Evolutionary conservation across 2,888 invertebrate species (phyloP).

Genomic region (Pyrocoelia pectoralis): DNA sequence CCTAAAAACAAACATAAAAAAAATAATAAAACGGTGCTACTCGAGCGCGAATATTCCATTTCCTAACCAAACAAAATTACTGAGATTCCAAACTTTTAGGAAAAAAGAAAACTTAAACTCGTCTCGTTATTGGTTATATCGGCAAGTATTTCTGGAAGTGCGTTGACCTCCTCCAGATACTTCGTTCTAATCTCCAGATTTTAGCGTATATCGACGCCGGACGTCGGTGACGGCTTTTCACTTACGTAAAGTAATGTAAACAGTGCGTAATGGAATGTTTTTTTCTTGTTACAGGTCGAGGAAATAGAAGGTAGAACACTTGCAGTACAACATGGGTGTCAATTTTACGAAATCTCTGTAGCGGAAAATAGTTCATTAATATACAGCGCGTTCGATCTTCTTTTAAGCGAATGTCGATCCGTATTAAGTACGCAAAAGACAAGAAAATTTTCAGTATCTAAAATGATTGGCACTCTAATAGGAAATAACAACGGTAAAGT

Average conservation of each 20-base stretch:
- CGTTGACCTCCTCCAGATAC: slow-evolving; percentile 26
- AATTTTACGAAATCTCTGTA: slow-evolving; percentile 83
- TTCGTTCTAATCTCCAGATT: slow-evolving; percentile 26
- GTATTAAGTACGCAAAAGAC: slow-evolving; percentile 63
- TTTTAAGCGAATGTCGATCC: slow-evolving; percentile 72
- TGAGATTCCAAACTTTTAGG: slow-evolving; percentile 15
- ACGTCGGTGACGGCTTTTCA: slow-evolving; percentile 17
- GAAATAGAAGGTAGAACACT: slow-evolving; percentile 75
- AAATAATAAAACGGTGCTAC: background rate
- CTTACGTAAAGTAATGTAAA: slow-evolving; percentile 4
- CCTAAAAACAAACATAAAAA: slow-evolving; percentile 2
- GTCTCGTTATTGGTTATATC: slow-evolving; percentile 27
- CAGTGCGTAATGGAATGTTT: background rate
- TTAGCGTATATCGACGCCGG: slow-evolving; percentile 19
- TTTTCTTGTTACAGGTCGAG: slow-evolving; percentile 68
- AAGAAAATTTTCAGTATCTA: slow-evolving; percentile 79
- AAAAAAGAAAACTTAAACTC: slow-evolving; percentile 18
- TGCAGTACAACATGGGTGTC: slow-evolving; percentile 73
- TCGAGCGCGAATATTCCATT: slow-evolving; percentile 10
- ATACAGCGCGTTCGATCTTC: slow-evolving; percentile 75
- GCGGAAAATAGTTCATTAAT: slow-evolving; percentile 80
- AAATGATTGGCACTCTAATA: slow-evolving; percentile 80
- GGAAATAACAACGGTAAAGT: slow-evolving; percentile 61
- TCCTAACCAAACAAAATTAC: slow-evolving; percentile 14
- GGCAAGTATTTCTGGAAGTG: slow-evolving; percentile 29